These are phyloP conservation scores for Solea solea DNA, from an alignment of 2,113 vertebrate species.

Conservation along the genomic window DNA sequence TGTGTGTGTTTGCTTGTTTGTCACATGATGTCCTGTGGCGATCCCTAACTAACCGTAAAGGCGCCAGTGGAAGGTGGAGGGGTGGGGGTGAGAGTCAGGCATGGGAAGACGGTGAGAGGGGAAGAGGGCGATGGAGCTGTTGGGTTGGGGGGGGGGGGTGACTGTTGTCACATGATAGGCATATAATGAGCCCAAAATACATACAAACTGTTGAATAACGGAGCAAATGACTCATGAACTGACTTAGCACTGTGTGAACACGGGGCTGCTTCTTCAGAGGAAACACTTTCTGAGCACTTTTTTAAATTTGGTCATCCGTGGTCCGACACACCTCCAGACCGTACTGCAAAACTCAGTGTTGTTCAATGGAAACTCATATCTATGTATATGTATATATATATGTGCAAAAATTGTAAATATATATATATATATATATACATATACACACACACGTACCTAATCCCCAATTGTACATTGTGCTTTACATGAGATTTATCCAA, in stretches of 20 bases:
- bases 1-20: slow-evolving; percentile 78
- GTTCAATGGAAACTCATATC: too few relatives aligned
- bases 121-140: slow-evolving; percentile 59
- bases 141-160: slow-evolving; percentile 50
- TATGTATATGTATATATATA: too few relatives aligned
- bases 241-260: slow-evolving; percentile 69
- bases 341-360: too few relatives aligned
- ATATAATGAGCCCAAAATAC: slow-evolving; percentile 80
- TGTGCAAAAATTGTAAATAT: too few relatives aligned
- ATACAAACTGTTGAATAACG: slow-evolving; percentile 80
- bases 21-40: slow-evolving; percentile 85
- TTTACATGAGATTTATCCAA: too few relatives aligned
- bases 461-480: neutral
- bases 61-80: slow-evolving; percentile 76
- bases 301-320: too few relatives aligned
- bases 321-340: too few relatives aligned
- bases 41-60: slow-evolving; percentile 84
- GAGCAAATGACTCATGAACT: slow-evolving; percentile 80
- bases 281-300: slow-evolving; percentile 1
- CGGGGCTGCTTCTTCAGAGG: slow-evolving; percentile 41
- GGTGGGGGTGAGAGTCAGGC: slow-evolving; percentile 50
- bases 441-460: neutral
- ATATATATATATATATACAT: too few relatives aligned
- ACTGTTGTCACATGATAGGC: slow-evolving; percentile 83
- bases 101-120: slow-evolving; percentile 59